Conservation (phyloP, 2,797 vertebrate genomes). For the Rhinoraja longicauda region DNA sequence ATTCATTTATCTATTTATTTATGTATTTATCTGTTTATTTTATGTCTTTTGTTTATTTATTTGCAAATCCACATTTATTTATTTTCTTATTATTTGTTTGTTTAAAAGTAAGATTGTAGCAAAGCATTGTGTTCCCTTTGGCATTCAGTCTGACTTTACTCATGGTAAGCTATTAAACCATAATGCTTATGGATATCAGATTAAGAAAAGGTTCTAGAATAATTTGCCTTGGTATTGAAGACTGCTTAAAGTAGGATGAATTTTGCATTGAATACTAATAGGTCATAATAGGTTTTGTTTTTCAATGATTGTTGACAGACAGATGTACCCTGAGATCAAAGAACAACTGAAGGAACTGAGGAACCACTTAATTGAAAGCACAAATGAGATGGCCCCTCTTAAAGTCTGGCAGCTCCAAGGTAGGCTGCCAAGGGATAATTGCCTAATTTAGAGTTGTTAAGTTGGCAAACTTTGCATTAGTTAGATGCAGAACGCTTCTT, state of each 20-base stretch:
- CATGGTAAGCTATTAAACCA: not conserved
- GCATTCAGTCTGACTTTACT: not conserved
- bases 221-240: not conserved
- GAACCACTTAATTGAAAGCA: slow-evolving; percentile 92
- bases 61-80: too few relatives aligned
- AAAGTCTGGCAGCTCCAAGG: slow-evolving; percentile 99
- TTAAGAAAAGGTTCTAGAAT: not conserved
- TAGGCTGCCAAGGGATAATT: slow-evolving; percentile 49
- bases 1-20: too few relatives aligned
- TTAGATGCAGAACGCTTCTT: not conserved
- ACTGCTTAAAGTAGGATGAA: not conserved
- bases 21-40: too few relatives aligned
- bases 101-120: too few relatives aligned
- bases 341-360: slow-evolving; percentile 88
- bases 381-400: slow-evolving; percentile 95
- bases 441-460: not conserved
- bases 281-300: not conserved
- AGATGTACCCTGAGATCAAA: slow-evolving; percentile 75
- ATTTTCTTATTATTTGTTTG: too few relatives aligned
- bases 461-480: not conserved
- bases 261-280: not conserved
- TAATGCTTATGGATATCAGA: not conserved
- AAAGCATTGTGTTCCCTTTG: not conserved
- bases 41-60: too few relatives aligned
- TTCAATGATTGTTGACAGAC: slow-evolving; percentile 49